Evolutionary conservation across 2,888 invertebrate genomes (phyloP).

Genomic region (Volucella bombylans): DNA sequence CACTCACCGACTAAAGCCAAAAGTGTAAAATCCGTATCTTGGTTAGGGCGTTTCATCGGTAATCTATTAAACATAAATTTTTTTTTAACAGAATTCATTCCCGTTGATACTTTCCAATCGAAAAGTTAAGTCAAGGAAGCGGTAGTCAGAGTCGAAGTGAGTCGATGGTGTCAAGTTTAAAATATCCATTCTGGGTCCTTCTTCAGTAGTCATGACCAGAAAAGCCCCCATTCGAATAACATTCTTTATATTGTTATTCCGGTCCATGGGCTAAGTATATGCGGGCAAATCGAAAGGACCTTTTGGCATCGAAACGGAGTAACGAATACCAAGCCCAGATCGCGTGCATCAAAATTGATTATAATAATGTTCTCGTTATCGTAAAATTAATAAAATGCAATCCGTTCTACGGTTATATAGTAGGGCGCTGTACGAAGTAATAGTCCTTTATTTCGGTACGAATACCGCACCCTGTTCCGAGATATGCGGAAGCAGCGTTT

Average conservation of each 20-base stretch:
- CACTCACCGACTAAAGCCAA: conserved; percentile 22
- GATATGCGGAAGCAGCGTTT: neutral
- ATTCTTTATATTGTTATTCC: conserved; percentile 70
- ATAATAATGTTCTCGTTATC: conserved; percentile 72
- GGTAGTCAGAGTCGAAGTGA: too few relatives aligned
- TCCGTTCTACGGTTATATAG: conserved; percentile 35
- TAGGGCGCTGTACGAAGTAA: neutral
- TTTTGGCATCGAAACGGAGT: neutral
- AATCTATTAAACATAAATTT: conserved; percentile 67
- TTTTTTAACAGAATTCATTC: conserved; percentile 65
- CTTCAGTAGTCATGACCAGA: conserved; percentile 53
- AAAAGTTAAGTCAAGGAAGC: conserved; percentile 13
- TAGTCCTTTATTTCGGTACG: conserved; percentile 16
- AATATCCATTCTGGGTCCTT: neutral
- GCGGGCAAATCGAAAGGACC: conserved; percentile 45
- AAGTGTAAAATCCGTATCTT: conserved; percentile 61
- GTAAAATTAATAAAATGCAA: conserved; percentile 70
- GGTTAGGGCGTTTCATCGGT: conserved; percentile 39
- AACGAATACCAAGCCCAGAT: conserved; percentile 1
- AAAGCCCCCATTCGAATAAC: conserved; percentile 51
- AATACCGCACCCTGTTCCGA: conserved; percentile 2
- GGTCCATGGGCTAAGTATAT: conserved; percentile 57
- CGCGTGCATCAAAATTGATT: conserved; percentile 65
- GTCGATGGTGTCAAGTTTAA: neutral
- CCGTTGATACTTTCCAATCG: conserved; percentile 44